Evolutionary conservation across 1,140 invertebrate genomes (phyloP).

Genomic region (Cherax quadricarinatus): DNA sequence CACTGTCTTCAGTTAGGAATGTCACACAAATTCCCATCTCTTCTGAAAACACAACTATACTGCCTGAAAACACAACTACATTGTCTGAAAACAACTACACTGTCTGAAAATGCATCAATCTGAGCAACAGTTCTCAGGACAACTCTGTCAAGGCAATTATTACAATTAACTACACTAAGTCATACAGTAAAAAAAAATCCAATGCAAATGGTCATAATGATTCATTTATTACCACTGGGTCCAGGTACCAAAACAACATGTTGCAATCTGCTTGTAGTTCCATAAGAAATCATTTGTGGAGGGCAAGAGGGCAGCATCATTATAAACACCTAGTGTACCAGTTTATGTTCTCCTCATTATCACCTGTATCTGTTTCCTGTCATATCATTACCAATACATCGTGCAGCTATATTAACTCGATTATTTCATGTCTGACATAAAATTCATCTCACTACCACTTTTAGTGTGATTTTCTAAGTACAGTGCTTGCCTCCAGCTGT

Average conservation of each 20-base stretch:
- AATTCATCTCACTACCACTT: too few relatives aligned
- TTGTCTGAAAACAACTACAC: too few relatives aligned
- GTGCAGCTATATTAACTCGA: too few relatives aligned
- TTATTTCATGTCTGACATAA: too few relatives aligned
- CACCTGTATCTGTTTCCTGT: not conserved
- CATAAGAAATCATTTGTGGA: not conserved
- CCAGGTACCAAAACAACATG: not conserved
- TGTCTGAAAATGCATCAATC: not conserved
- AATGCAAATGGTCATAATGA: not conserved
- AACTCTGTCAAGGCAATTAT: slow-evolving; percentile 4
- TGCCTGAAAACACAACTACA: too few relatives aligned
- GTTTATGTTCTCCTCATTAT: not conserved
- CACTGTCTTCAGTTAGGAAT: not conserved
- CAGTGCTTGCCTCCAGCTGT: too few relatives aligned
- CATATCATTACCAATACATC: too few relatives aligned
- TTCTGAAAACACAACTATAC: too few relatives aligned
- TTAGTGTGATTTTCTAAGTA: too few relatives aligned
- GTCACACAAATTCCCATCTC: not conserved
- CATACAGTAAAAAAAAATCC: not conserved
- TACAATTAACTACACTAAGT: not conserved
- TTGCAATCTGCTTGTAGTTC: not conserved
- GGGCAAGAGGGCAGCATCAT: too few relatives aligned
- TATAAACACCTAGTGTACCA: not conserved
- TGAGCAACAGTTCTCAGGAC: not conserved
- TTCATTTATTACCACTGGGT: not conserved